Evolutionary conservation across 2,888 invertebrate species (phyloP).

Genomic region (Netelia inedita): DNA sequence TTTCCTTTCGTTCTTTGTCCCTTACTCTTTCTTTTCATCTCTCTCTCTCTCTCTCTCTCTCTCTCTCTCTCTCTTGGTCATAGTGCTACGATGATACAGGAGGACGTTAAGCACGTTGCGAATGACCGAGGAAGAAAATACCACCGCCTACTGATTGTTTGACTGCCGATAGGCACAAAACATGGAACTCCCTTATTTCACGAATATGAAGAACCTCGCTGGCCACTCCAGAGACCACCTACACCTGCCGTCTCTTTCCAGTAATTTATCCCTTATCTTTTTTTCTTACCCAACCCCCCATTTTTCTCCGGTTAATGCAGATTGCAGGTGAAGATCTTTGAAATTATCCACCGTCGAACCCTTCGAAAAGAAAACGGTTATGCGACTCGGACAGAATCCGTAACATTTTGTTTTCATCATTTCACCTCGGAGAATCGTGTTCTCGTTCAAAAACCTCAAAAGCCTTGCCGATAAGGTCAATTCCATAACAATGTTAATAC

Average conservation of each 20-base stretch:
- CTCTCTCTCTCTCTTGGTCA: constrained; percentile 5
- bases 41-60: constrained; percentile 2
- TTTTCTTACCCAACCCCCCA: constrained; percentile 54
- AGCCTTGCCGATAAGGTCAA: constrained; percentile 3
- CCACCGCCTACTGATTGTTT: constrained; percentile 61
- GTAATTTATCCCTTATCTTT: constrained; percentile 75
- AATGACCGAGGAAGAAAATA: constrained; percentile 57
- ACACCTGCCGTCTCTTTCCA: constrained; percentile 79
- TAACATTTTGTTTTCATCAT: neutral
- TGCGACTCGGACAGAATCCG: constrained; percentile 15
- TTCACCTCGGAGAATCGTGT: neutral
- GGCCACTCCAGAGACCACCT: constrained; percentile 80
- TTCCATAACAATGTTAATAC: constrained; percentile 16
- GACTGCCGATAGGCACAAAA: constrained; percentile 52
- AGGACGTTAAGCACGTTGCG: constrained; percentile 39
- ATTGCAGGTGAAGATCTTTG: constrained; percentile 75
- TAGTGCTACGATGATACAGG: constrained; percentile 25
- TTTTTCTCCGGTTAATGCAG: constrained; percentile 72
- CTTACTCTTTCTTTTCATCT: neutral
- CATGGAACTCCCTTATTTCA: constrained; percentile 40
- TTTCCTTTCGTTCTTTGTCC: constrained; percentile 6
- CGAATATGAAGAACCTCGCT: constrained; percentile 38
- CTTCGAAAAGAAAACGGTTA: constrained; percentile 61
- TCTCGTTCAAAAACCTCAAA: neutral
- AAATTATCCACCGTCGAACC: no score